Evolutionary conservation across 2,113 vertebrate genomes (phyloP).

Genomic region (Lophotis ruficrista): DNA sequence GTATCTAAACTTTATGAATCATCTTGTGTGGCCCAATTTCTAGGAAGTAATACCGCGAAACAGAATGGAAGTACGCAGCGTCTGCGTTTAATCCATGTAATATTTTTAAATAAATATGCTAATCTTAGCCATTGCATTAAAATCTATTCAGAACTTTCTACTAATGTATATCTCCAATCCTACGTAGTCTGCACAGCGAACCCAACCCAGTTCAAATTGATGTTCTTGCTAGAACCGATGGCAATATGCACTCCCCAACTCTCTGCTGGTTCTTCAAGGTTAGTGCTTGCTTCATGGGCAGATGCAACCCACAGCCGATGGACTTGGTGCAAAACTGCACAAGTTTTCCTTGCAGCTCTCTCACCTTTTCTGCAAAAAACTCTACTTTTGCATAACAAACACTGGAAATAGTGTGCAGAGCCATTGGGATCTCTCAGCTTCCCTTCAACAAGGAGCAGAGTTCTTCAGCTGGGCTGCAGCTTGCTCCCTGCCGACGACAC

Average conservation of each 20-base stretch:
- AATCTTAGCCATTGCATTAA: slow-evolving; percentile 26
- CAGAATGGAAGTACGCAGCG: slow-evolving; percentile 8
- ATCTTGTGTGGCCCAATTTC: slow-evolving; percentile 74
- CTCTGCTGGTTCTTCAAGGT: not conserved
- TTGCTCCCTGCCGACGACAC: not conserved
- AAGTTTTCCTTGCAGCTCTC: not conserved
- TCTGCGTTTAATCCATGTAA: slow-evolving; percentile 66
- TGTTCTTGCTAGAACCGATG: not conserved
- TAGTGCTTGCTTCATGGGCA: not conserved
- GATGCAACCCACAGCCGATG: accelerated
- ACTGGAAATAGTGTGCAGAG: accelerated
- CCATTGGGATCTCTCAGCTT: not conserved
- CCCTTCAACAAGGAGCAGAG: not conserved
- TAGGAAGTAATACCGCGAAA: slow-evolving; percentile 41
- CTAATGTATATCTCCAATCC: not conserved
- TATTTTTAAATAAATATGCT: slow-evolving; percentile 57
- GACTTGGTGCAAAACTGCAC: not conserved
- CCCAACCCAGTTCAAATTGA: not conserved
- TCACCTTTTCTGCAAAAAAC: not conserved
- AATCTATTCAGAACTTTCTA: not conserved
- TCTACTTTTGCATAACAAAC: not conserved
- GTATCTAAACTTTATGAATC: slow-evolving; percentile 77
- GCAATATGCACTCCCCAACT: not conserved
- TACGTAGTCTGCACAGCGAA: not conserved
- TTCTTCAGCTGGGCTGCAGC: not conserved